Evolutionary conservation across 2,113 vertebrate genomes (phyloP).

Genomic region (zebrafish (Danio rerio)): GRCz12tu NC_133198.1:27072501-27073000

Average conservation of each 20-base stretch:
- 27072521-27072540: not conserved
- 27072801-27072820: not conserved
- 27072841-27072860: not conserved
- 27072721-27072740: not conserved
- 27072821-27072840: not conserved
- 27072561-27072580: slow-evolving; percentile 9
- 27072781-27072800: not conserved
- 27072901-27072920: not conserved
- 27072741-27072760: not conserved
- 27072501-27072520: not conserved
- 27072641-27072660: no score
- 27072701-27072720: no score
- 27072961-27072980: not conserved
- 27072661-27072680: no score
- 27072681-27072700: no score
- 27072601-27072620: no score
- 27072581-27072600: not conserved
- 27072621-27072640: no score
- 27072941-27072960: not conserved
- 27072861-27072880: not conserved
- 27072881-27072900: not conserved
- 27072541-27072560: not conserved
- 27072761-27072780: not conserved
- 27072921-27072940: not conserved
- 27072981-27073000: no score